A percentile compares a stretch with the other conserved stretches of the same genome.
phyloP scores from a whole-genome alignment of 1,140 invertebrate species.

The Copidosoma floridanum region DNA sequence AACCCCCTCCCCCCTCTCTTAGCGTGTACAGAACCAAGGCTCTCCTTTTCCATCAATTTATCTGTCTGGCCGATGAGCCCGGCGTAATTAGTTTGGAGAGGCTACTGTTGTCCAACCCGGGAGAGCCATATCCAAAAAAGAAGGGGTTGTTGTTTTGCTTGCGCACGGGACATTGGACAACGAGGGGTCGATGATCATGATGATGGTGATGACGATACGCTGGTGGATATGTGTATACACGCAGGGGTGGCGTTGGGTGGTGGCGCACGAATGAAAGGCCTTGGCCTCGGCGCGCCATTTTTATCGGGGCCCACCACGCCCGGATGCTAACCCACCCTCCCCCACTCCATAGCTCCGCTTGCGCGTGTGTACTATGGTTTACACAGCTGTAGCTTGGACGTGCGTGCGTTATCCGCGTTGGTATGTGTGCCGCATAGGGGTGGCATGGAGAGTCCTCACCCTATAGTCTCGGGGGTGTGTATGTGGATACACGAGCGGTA shows the following conservation, averaged over 20 bases:
- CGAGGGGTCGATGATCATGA: neutral
- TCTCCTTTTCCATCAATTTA: slow-evolving; percentile 30
- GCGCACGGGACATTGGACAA: slow-evolving; percentile 24
- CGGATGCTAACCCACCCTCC: slow-evolving; percentile 28
- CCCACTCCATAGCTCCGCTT: neutral
- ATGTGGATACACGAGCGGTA: too few relatives aligned
- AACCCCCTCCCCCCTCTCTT: neutral
- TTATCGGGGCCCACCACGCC: slow-evolving; percentile 45
- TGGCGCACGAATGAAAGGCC: slow-evolving; percentile 33
- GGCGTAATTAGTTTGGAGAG: slow-evolving; percentile 43
- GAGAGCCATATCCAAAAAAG: too few relatives aligned
- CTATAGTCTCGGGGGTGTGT: too few relatives aligned
- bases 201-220: neutral
- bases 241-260: slow-evolving; percentile 30
- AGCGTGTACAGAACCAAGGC: slow-evolving; percentile 34
- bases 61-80: slow-evolving; percentile 27
- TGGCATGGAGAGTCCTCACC: too few relatives aligned
- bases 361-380: too few relatives aligned
- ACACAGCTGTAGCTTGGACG: too few relatives aligned
- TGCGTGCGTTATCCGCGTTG: too few relatives aligned
- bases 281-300: slow-evolving; percentile 38
- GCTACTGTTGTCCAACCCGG: neutral
- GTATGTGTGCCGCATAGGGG: too few relatives aligned
- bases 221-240: neutral
- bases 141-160: slow-evolving; percentile 34